Evolutionary conservation across 2,888 invertebrate species (phyloP).

Genomic region (Adelphocoris suturalis): DNA sequence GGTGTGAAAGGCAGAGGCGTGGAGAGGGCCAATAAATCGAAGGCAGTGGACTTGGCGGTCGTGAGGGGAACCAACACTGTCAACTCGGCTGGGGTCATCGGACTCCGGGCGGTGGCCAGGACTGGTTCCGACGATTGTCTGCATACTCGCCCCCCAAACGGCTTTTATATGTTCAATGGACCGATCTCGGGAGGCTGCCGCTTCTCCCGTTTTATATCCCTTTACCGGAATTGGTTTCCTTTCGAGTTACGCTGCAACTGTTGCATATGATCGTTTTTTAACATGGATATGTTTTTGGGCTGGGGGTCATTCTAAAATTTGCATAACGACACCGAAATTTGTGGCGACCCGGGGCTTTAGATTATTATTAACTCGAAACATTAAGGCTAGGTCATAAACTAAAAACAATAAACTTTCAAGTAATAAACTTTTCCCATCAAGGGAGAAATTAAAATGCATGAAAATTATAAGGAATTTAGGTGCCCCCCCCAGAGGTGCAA

Average conservation of each 20-base stretch:
- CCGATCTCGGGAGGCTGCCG: background rate
- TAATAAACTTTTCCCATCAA: no score
- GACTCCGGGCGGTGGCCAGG: constrained; percentile 48
- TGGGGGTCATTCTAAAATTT: no score
- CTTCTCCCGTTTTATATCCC: background rate
- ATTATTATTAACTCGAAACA: no score
- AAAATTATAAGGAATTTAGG: no score
- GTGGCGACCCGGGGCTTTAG: no score
- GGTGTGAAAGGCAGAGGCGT: constrained; percentile 41
- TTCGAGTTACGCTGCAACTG: background rate
- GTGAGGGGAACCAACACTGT: constrained; percentile 56
- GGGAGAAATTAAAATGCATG: no score
- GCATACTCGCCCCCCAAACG: constrained; percentile 67
- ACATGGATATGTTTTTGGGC: no score
- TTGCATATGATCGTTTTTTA: no score
- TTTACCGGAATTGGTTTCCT: background rate
- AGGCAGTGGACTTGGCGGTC: constrained; percentile 52
- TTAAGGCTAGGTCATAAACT: no score
- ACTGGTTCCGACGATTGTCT: constrained; percentile 69
- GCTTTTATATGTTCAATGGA: constrained; percentile 63
- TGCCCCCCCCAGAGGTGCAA: no score
- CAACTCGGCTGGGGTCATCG: constrained; percentile 63
- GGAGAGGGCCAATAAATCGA: constrained; percentile 52
- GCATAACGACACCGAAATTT: no score
- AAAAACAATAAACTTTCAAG: no score